A percentile compares a stretch with the other conserved stretches of the same genome.
Conservation (phyloP, 1,140 invertebrate species). For the Coenobita brevimanus region DNA sequence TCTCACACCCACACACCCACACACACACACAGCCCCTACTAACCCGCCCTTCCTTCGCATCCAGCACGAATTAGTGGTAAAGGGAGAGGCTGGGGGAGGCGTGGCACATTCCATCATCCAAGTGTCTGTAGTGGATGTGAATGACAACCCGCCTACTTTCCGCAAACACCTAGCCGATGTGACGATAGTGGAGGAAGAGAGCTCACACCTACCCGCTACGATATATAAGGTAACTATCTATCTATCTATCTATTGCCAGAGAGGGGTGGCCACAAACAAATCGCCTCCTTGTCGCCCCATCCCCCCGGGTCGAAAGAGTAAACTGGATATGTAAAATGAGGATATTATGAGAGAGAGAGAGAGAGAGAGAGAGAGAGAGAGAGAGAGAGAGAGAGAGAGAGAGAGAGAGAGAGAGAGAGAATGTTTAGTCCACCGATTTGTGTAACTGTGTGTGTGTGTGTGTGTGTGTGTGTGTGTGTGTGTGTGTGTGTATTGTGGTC, state of each 20-base stretch:
- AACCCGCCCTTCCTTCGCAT: not conserved
- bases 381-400: not conserved
- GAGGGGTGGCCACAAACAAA: not conserved
- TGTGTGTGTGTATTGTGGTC: no score
- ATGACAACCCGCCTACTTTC: constrained; percentile 48
- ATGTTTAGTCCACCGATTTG: not conserved
- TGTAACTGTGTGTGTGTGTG: no score
- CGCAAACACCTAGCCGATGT: not conserved
- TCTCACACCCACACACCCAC: no score
- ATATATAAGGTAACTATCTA: constrained; percentile 28
- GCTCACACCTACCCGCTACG: constrained; percentile 21
- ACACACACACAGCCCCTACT: no score
- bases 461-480: no score
- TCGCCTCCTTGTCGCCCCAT: not conserved
- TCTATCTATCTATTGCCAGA: not conserved
- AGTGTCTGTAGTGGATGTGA: constrained; percentile 42
- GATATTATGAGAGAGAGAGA: no score
- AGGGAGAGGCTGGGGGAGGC: not conserved
- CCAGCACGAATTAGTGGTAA: constrained; percentile 46
- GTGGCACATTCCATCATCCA: constrained; percentile 34
- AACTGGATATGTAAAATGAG: no score
- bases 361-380: no score
- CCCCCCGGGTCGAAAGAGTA: no score
- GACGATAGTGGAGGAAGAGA: constrained; percentile 45
- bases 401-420: not conserved